Evolutionary conservation across 2,888 invertebrate species (phyloP), one percentile per base, ranked within the genome.

Genomic region (Cantharis nigra): DNA sequence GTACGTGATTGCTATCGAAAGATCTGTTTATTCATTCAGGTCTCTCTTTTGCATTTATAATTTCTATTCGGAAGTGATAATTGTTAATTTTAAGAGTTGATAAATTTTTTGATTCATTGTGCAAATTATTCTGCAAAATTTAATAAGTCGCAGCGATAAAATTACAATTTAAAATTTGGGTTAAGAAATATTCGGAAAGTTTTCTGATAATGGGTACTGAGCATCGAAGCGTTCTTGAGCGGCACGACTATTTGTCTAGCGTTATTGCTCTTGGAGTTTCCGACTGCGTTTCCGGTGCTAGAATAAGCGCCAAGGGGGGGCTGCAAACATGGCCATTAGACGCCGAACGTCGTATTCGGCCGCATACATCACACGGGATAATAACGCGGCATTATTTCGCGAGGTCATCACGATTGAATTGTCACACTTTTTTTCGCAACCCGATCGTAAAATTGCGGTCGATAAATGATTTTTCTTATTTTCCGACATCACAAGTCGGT

Each of bases 221-320:
- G 65, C 67, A 72, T 65, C 64, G 64, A 64, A 63, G 71, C 76
- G 76, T 71, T 78, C 76, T 78, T 76, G 71, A 78, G 63, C 33
- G 62, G 26, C 69, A 73, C 74, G 75, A 79, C 82, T 83, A 83
- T 84, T 84, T 84, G 83, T 84, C 84, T 84, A 81, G 79, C 81
- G 79, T 82, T 82, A 83, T 83, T 83, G 81, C 83, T 82, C 80
- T 78, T 80, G 74, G 77, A 80, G 79, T 70, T 83, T 83, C 83
- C 83, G 82, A 80, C 75, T 74, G 80, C 74, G 80, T 80, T 82
- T 82, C 82, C 82, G 80, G 78, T 81, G 81, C 76, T 76, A 73
- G 77, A 77, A 79, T 75, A 78, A 70, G 74, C 77, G 70, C 77
- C 73, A 74, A 74, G 71, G 77, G 77, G 77, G 74, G 75, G 72